These are phyloP conservation scores for Halictus rubicundus DNA, from an alignment of 1,140 invertebrate species.

Conservation along the genomic window DNA sequence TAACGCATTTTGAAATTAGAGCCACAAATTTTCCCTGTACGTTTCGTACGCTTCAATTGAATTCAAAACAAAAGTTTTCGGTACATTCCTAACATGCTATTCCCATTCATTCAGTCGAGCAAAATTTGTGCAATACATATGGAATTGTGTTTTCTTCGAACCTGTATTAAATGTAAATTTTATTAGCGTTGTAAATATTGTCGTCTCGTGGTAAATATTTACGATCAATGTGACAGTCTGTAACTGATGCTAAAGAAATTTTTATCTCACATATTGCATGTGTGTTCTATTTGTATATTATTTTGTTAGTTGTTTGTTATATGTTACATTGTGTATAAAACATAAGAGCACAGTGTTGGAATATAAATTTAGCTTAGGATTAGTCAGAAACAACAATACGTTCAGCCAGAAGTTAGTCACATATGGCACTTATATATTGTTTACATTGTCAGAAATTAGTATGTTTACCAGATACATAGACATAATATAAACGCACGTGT, in stretches of 20 bases:
- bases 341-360: background rate
- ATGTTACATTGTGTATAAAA: background rate
- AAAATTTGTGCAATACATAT: background rate
- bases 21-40: conserved; percentile 42
- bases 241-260: background rate
- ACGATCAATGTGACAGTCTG: background rate
- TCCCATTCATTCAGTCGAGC: background rate
- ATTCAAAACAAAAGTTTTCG: background rate
- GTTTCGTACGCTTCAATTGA: background rate
- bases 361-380: conserved; percentile 41
- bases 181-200: background rate
- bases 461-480: background rate
- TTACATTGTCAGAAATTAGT: conserved; percentile 25
- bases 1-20: conserved; percentile 71
- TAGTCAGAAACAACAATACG: conserved; percentile 16
- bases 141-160: background rate
- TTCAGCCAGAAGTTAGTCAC: conserved; percentile 34
- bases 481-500: background rate
- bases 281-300: background rate
- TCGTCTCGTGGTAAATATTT: too few species aligned
- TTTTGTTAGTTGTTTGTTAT: background rate
- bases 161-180: background rate
- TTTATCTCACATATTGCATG: background rate
- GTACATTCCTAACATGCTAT: background rate
- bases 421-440: conserved; percentile 8